phyloP scores from a whole-genome alignment of 2,888 invertebrate species.

The Parapristionchus giblindavisi region DNA sequence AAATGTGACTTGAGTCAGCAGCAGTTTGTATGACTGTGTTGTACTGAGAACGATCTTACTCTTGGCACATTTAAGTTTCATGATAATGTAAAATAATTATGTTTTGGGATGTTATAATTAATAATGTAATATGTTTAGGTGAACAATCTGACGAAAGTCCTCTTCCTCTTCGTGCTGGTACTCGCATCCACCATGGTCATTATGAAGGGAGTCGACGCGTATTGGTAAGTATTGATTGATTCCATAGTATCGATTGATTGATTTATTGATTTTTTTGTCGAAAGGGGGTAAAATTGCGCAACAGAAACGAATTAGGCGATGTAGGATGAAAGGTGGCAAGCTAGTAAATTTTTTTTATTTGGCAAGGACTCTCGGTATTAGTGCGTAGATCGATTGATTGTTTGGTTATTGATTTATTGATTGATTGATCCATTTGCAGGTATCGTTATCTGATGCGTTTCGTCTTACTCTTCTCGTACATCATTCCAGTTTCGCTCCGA shows the following conservation, averaged over 20 bases:
- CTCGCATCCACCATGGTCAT: slow-evolving; percentile 92
- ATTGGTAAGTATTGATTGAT: slow-evolving; percentile 51
- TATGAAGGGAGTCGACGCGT: slow-evolving; percentile 77
- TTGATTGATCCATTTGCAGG: slow-evolving; percentile 76
- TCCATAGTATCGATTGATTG: neutral
- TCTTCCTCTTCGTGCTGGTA: slow-evolving; percentile 89
- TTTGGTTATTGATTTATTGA: neutral
- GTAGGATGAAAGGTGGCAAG: neutral
- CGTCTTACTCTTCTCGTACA: slow-evolving; percentile 95
- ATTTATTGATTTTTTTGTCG: neutral
- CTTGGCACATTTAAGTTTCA: too few species aligned
- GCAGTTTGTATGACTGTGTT: too few species aligned
- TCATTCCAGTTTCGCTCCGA: slow-evolving; percentile 95
- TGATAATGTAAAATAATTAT: too few species aligned
- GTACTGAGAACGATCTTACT: too few species aligned
- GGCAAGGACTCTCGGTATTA: neutral
- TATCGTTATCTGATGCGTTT: slow-evolving; percentile 90
- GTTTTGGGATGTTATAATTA: too few species aligned
- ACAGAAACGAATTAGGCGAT: neutral
- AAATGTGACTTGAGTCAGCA: too few species aligned
- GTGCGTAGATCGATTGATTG: neutral
- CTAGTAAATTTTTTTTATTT: neutral
- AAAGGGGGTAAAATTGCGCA: neutral
- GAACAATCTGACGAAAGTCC: slow-evolving; percentile 92
- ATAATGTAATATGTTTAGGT: too few species aligned